Conservation (phyloP, 2,888 invertebrate genomes). For the Drosophila anceps region DNA sequence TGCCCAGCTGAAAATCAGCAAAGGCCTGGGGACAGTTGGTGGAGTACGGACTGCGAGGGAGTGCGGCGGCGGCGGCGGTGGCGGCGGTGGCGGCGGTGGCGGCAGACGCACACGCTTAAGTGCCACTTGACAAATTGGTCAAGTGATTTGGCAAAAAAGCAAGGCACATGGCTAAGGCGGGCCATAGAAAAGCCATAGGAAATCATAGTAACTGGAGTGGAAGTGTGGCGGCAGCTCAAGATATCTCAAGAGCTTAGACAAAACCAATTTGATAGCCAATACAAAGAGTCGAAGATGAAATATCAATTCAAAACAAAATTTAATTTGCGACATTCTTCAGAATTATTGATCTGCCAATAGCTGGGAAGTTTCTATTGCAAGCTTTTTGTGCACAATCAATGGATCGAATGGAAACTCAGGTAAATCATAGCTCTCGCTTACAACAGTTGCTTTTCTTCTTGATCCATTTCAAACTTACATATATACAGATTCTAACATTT, state of each 20-base stretch:
- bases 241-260: conserved; percentile 3
- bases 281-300: background rate
- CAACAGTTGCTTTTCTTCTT: too few relatives aligned
- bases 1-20: conserved; percentile 6
- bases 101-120: conserved; percentile 69
- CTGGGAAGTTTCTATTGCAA: background rate
- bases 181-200: conserved; percentile 35
- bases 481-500: too few relatives aligned
- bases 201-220: conserved; percentile 12
- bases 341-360: background rate
- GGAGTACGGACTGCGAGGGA: background rate
- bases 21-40: background rate
- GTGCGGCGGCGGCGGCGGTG: too few relatives aligned
- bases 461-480: too few relatives aligned
- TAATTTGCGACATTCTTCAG: background rate
- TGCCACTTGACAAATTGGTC: conserved; percentile 85
- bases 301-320: background rate
- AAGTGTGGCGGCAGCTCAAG: background rate
- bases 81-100: too few relatives aligned
- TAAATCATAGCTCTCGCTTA: too few relatives aligned
- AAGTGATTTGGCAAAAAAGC: conserved; percentile 83
- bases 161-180: conserved; percentile 11
- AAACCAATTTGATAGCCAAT: conserved; percentile 4
- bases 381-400: background rate
- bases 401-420: background rate